Percentiles rank a stretch among this genome's conserved stretches.
These are phyloP conservation scores for Oryctolagus cuniculus DNA, from an alignment of 2,113 vertebrate genomes.

Conservation along the genomic window DNA sequence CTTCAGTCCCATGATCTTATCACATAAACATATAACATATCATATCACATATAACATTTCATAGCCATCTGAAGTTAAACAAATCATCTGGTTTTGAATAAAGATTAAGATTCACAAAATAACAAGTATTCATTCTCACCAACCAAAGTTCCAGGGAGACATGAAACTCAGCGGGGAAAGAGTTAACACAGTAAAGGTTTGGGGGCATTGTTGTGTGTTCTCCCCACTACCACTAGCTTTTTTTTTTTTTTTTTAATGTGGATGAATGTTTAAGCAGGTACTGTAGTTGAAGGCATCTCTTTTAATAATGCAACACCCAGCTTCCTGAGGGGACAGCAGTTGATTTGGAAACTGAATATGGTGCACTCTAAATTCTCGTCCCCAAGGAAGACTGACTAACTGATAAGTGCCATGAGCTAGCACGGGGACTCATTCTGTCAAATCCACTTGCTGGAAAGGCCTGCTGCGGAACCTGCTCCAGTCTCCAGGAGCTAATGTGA, in stretches of 20 bases:
- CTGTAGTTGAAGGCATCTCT: conserved; percentile 89
- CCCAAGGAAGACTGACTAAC: conserved; percentile 90
- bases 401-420: conserved; percentile 93
- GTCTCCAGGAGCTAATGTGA: conserved; percentile 90
- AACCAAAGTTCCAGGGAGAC: conserved; percentile 33
- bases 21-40: background rate
- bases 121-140: background rate
- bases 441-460: conserved; percentile 91
- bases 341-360: conserved; percentile 91
- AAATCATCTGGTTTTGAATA: background rate
- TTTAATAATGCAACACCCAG: conserved; percentile 91
- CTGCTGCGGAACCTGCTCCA: conserved; percentile 89
- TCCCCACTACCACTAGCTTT: background rate
- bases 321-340: conserved; percentile 90
- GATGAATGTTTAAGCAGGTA: conserved; percentile 90
- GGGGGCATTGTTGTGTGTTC: background rate
- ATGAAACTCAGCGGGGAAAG: conserved; percentile 65
- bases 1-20: background rate
- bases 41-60: background rate
- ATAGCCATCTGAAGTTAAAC: background rate
- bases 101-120: background rate
- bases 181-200: conserved; percentile 84
- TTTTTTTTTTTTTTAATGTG: conserved; percentile 83
- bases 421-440: conserved; percentile 91
- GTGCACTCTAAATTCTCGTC: conserved; percentile 91